These are phyloP conservation scores for Brienomyrus brachyistius DNA, from an alignment of 2,113 vertebrate genomes.

Conservation along the genomic window DNA sequence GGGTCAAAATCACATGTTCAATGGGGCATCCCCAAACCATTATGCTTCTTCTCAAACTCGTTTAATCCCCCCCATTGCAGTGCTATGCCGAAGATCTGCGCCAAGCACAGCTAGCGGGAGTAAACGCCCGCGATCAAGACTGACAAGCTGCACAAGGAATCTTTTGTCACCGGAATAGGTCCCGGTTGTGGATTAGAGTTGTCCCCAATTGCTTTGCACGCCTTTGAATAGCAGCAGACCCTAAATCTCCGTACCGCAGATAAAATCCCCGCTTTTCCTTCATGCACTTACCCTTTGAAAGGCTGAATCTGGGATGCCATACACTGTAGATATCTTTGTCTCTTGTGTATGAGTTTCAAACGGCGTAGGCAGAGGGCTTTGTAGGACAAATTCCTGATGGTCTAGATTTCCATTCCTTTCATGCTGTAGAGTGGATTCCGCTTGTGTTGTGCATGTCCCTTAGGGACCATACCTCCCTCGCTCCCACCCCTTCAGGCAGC, in stretches of 20 bases:
- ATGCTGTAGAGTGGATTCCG: neutral
- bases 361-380: conserved; percentile 35
- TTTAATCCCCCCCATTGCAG: conserved; percentile 9
- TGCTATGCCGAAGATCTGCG: conserved; percentile 34
- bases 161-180: neutral
- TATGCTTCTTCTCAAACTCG: conserved; percentile 17
- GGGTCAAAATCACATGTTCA: neutral
- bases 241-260: neutral
- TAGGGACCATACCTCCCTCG: neutral
- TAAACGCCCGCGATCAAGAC: neutral
- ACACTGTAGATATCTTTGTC: neutral
- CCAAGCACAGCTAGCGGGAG: conserved; percentile 34
- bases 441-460: no score
- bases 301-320: neutral
- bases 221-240: neutral
- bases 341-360: conserved; percentile 35
- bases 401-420: conserved; percentile 37
- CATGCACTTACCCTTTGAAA: neutral
- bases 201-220: neutral
- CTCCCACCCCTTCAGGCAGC: neutral
- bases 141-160: neutral
- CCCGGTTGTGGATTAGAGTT: neutral
- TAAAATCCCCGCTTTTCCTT: neutral
- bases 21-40: neutral
- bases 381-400: conserved; percentile 29